Conservation (phyloP, 2,888 invertebrate species). For the Ornithoptera alexandrae region DNA sequence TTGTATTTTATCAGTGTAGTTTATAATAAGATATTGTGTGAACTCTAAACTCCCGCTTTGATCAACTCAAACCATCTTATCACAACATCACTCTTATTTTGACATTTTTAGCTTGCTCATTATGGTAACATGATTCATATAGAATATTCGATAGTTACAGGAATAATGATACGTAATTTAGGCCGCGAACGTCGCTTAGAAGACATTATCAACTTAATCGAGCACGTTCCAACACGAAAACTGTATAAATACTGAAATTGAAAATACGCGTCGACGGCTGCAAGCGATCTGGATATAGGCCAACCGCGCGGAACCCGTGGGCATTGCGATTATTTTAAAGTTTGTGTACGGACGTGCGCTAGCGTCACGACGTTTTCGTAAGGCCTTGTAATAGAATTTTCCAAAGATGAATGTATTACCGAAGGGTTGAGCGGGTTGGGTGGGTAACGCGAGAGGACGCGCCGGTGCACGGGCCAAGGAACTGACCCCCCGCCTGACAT, state of each 20-base stretch:
- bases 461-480: constrained; percentile 87
- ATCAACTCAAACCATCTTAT: constrained; percentile 40
- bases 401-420: constrained; percentile 61
- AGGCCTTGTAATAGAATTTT: constrained; percentile 51
- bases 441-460: constrained; percentile 73
- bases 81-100: constrained; percentile 50
- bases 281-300: constrained; percentile 74
- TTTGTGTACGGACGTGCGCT: constrained; percentile 52
- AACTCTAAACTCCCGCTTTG: not conserved
- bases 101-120: constrained; percentile 43
- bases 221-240: constrained; percentile 58
- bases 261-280: constrained; percentile 56
- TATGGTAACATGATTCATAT: constrained; percentile 58
- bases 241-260: constrained; percentile 63
- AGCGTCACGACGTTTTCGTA: constrained; percentile 55
- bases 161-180: constrained; percentile 70
- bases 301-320: constrained; percentile 68
- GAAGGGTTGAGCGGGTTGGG: constrained; percentile 65
- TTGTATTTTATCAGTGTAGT: not conserved
- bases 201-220: constrained; percentile 58
- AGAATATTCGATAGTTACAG: constrained; percentile 71
- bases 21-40: constrained; percentile 3
- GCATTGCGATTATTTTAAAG: constrained; percentile 66
- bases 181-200: constrained; percentile 68
- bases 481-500: constrained; percentile 82